phyloP scores from a whole-genome alignment of 1,140 invertebrate species.

The Lethrus apterus region DNA sequence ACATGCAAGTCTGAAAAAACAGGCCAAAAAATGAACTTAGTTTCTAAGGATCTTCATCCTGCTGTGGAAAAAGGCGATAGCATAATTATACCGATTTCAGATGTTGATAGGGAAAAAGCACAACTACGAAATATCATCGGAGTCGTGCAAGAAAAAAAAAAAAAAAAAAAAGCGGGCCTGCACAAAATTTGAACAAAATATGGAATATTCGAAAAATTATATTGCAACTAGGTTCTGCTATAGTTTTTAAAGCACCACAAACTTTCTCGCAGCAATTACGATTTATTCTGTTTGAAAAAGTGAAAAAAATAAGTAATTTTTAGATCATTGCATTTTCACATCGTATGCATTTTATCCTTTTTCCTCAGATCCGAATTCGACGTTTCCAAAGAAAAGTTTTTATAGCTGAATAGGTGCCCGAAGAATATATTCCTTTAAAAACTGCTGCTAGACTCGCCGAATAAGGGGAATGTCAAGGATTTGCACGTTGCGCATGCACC shows the following conservation, averaged over 20 bases:
- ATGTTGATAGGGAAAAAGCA: not conserved
- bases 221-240: not conserved
- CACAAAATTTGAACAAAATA: constrained; percentile 1
- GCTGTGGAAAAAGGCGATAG: not conserved
- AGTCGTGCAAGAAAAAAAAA: not conserved
- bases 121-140: not conserved
- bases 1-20: constrained; percentile 1
- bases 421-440: too few relatives aligned
- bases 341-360: too few relatives aligned
- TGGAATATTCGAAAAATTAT: not conserved
- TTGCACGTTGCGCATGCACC: too few relatives aligned
- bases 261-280: too few relatives aligned
- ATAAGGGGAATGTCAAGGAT: too few relatives aligned
- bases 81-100: not conserved
- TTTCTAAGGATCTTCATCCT: not conserved
- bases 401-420: too few relatives aligned
- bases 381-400: too few relatives aligned
- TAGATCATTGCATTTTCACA: too few relatives aligned
- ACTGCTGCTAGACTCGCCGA: too few relatives aligned
- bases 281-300: too few relatives aligned
- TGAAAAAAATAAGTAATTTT: too few relatives aligned
- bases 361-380: too few relatives aligned
- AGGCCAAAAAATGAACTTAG: constrained; percentile 1
- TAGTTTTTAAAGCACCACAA: not conserved
- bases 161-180: not conserved